These are phyloP conservation scores for Diglossa cyanea DNA, from an alignment of 2,797 vertebrate genomes.

Conservation along the genomic window DNA sequence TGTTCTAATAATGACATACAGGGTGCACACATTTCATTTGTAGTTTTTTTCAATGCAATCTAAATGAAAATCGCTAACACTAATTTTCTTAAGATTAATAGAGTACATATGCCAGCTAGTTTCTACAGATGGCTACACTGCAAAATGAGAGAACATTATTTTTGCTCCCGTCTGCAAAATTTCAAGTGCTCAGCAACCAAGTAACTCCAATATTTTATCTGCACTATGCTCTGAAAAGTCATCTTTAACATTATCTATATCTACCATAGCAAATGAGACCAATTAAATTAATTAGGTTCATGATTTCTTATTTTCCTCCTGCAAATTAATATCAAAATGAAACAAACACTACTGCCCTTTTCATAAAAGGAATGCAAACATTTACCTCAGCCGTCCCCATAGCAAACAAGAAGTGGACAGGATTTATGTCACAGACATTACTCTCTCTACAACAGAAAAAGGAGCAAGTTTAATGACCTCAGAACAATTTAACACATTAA, in stretches of 20 bases:
- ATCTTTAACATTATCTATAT: background rate
- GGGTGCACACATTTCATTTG: background rate
- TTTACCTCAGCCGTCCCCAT: constrained; percentile 89
- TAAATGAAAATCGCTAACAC: background rate
- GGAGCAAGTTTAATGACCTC: background rate
- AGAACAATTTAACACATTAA: background rate
- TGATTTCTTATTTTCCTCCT: background rate
- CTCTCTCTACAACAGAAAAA: constrained; percentile 81
- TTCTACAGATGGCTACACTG: background rate
- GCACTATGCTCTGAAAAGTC: background rate
- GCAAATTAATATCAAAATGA: background rate
- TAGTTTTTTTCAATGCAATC: background rate
- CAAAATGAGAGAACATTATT: background rate
- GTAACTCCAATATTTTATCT: background rate
- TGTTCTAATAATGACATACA: background rate
- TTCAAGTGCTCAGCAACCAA: background rate
- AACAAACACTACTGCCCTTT: background rate
- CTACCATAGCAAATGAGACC: background rate
- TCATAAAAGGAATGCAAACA: background rate
- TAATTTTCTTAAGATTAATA: background rate
- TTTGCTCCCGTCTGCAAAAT: background rate
- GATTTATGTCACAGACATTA: constrained; percentile 93
- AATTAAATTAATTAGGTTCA: background rate
- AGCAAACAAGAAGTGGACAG: constrained; percentile 90
- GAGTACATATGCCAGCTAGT: background rate